These are phyloP conservation scores for Danio tinwini DNA, from an alignment of 2,797 vertebrate genomes.

Conservation along the genomic window DNA sequence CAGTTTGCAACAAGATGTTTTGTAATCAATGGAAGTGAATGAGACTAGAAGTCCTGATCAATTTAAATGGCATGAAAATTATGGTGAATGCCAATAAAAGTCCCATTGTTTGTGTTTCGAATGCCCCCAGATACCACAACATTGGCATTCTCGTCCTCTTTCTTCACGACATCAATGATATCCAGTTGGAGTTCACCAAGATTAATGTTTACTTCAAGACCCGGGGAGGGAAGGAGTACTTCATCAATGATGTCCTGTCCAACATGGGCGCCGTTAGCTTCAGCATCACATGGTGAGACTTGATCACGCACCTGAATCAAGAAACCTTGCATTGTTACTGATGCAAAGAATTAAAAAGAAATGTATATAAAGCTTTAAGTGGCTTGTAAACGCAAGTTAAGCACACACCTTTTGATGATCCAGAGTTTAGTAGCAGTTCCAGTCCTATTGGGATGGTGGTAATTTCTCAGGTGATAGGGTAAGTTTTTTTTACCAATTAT, in stretches of 20 bases:
- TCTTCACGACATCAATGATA: constrained; percentile 91
- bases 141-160: constrained; percentile 93
- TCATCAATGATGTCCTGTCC: constrained; percentile 86
- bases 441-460: too few relatives aligned
- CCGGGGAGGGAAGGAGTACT: constrained; percentile 80
- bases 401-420: neutral
- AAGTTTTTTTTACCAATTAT: too few relatives aligned
- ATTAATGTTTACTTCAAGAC: constrained; percentile 95
- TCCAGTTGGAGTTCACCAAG: constrained; percentile 96
- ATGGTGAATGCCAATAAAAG: neutral
- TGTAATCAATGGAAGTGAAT: too few relatives aligned
- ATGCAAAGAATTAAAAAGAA: neutral
- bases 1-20: too few relatives aligned
- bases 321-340: neutral
- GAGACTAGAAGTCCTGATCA: too few relatives aligned
- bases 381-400: neutral
- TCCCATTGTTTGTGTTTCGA: neutral
- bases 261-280: constrained; percentile 89
- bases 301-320: neutral
- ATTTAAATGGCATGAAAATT: too few relatives aligned
- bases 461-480: too few relatives aligned
- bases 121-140: constrained; percentile 89
- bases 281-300: constrained; percentile 87
- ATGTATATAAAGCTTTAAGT: neutral
- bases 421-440: too few relatives aligned